Conservation (phyloP, 1,140 invertebrate genomes). For the Hylaeus anthracinus region DNA sequence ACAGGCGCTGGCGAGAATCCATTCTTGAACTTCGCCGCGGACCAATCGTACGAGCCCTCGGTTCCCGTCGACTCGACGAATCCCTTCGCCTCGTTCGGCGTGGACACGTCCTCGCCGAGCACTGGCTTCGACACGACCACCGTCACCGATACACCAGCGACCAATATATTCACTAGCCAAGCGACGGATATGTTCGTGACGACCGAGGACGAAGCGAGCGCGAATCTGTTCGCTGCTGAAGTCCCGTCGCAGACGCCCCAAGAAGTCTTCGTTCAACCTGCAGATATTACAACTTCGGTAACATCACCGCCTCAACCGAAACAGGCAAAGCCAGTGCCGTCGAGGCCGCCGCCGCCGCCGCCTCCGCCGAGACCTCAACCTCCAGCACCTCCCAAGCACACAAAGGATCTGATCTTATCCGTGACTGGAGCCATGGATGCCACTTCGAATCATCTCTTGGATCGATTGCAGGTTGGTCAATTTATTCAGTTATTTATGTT, state of each 20-base stretch:
- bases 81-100: constrained; percentile 82
- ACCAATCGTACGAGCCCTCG: constrained; percentile 70
- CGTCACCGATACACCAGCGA: constrained; percentile 56
- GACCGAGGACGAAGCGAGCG: background rate
- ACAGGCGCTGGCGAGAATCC: constrained; percentile 79
- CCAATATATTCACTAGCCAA: constrained; percentile 55
- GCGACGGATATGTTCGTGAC: constrained; percentile 50
- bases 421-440: constrained; percentile 94
- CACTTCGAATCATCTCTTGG: constrained; percentile 90
- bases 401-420: constrained; percentile 91
- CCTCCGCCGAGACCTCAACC: constrained; percentile 68
- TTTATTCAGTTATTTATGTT: background rate
- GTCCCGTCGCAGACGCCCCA: background rate
- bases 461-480: constrained; percentile 82
- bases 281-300: constrained; percentile 63
- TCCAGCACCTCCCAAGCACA: constrained; percentile 84
- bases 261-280: constrained; percentile 1
- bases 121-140: constrained; percentile 38
- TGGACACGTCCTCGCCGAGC: constrained; percentile 58
- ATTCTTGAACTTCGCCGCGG: constrained; percentile 83
- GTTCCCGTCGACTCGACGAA: constrained; percentile 79
- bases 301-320: constrained; percentile 67
- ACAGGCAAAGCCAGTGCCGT: constrained; percentile 62
- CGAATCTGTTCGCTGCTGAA: constrained; percentile 38
- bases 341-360: constrained; percentile 73